A percentile compares a stretch with the other conserved stretches of the same genome.
Evolutionary conservation across 1,140 invertebrate species (phyloP).

Genomic region (Drosophila paulistorum): DNA sequence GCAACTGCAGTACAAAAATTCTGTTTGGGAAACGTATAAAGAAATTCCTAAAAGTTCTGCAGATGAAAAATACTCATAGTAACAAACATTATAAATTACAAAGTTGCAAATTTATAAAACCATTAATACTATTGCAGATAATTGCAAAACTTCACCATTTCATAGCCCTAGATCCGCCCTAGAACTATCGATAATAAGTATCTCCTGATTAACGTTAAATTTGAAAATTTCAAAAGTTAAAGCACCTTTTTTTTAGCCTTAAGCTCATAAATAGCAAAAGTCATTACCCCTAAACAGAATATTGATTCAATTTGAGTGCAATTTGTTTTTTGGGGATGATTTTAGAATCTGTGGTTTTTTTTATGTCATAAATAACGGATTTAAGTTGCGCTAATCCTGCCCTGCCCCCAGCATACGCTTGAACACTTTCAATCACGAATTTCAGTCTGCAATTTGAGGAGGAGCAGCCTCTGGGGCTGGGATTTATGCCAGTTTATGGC

Average conservation of each 20-base stretch:
- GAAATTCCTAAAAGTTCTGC: too few relatives aligned
- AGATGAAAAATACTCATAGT: too few relatives aligned
- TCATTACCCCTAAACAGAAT: not conserved
- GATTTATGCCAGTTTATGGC: constrained; percentile 38
- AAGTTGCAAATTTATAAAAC: too few relatives aligned
- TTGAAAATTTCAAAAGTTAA: too few relatives aligned
- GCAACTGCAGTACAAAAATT: too few relatives aligned
- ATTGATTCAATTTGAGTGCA: not conserved
- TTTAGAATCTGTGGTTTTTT: not conserved
- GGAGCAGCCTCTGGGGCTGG: constrained; percentile 14
- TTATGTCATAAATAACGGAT: not conserved
- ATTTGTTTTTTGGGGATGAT: not conserved
- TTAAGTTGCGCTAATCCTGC: constrained; percentile 1
- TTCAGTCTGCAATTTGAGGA: constrained; percentile 4
- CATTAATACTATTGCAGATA: too few relatives aligned
- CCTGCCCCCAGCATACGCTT: not conserved
- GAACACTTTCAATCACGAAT: constrained; percentile 9
- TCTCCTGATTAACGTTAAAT: too few relatives aligned
- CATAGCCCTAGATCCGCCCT: too few relatives aligned
- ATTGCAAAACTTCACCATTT: too few relatives aligned
- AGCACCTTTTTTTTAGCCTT: not conserved
- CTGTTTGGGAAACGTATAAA: too few relatives aligned
- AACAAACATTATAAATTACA: too few relatives aligned
- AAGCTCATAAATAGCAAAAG: not conserved
- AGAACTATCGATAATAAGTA: too few relatives aligned